Evolutionary conservation across 2,797 vertebrate genomes (phyloP).

Genomic region (Rallus crepitans): DNA sequence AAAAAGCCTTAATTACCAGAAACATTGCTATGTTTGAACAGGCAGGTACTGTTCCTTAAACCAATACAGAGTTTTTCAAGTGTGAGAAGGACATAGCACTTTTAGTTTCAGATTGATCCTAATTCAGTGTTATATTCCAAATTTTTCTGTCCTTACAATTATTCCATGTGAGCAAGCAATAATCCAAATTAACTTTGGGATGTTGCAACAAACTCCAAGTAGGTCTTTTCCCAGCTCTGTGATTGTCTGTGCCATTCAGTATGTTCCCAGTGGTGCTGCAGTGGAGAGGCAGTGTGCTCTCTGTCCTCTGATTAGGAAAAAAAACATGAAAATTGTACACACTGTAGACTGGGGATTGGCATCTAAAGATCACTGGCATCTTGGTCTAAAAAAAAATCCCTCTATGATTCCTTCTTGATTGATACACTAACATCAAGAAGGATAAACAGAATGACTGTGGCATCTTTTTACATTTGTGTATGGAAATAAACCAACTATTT

Average conservation of each 20-base stretch:
- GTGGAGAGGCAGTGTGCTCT: not conserved
- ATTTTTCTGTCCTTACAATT: not conserved
- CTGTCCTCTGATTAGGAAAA: not conserved
- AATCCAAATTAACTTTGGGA: not conserved
- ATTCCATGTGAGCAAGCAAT: not conserved
- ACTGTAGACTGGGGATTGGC: not conserved
- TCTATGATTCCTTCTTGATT: not conserved
- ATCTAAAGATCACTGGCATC: not conserved
- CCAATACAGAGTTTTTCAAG: not conserved
- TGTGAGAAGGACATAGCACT: not conserved
- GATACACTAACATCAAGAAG: not conserved
- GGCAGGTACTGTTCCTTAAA: not conserved
- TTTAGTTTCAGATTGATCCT: not conserved
- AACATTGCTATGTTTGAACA: not conserved
- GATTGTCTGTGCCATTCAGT: not conserved
- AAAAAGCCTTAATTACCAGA: not conserved
- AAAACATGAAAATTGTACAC: not conserved
- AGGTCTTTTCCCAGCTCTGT: not conserved
- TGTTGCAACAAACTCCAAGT: not conserved
- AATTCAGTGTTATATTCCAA: not conserved
- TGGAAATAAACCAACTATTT: not conserved
- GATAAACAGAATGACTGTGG: not conserved
- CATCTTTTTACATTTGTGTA: not conserved
- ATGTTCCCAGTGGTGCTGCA: not conserved
- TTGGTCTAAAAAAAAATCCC: rapidly evolving